A percentile compares a stretch with the other conserved stretches of the same genome.
Evolutionary conservation across 1,140 invertebrate species (phyloP).

Genomic region (Pseudomyrmex cubaensis): DNA sequence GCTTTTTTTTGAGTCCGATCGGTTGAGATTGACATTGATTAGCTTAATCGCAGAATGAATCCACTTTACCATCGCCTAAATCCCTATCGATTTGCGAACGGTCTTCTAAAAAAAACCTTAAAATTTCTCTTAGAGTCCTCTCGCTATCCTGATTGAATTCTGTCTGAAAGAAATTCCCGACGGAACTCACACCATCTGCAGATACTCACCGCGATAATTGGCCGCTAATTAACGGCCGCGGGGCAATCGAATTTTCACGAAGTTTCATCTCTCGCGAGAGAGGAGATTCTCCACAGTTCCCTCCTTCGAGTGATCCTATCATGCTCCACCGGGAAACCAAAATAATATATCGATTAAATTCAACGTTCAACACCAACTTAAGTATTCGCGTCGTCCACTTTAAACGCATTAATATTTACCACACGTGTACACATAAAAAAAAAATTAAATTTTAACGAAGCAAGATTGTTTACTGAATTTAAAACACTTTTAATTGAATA

Average conservation of each 20-base stretch:
- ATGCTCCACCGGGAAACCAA: conserved; percentile 3
- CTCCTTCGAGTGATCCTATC: conserved; percentile 9
- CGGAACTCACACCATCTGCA: conserved; percentile 35
- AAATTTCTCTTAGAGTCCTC: conserved; percentile 6
- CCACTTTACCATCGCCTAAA: background rate
- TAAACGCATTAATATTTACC: too few species aligned
- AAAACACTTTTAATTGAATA: too few species aligned
- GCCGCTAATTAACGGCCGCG: conserved; percentile 66
- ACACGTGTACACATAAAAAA: too few species aligned
- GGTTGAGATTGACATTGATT: conserved; percentile 22
- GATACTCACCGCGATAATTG: conserved; percentile 64
- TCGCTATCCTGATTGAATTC: conserved; percentile 49
- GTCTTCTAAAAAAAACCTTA: conserved; percentile 11
- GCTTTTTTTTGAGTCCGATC: background rate
- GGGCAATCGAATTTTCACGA: conserved; percentile 68
- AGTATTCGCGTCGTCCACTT: background rate
- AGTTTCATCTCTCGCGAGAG: conserved; percentile 63
- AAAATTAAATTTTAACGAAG: too few species aligned
- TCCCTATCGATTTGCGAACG: background rate
- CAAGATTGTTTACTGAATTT: too few species aligned
- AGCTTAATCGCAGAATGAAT: conserved; percentile 2
- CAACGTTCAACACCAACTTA: background rate
- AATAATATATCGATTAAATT: conserved; percentile 36
- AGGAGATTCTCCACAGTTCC: background rate
- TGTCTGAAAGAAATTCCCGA: conserved; percentile 59